Evolutionary conservation across 2,797 vertebrate genomes (phyloP), one percentile per base, ranked within the genome.

Genomic region (Anabacerthia variegaticeps): DNA sequence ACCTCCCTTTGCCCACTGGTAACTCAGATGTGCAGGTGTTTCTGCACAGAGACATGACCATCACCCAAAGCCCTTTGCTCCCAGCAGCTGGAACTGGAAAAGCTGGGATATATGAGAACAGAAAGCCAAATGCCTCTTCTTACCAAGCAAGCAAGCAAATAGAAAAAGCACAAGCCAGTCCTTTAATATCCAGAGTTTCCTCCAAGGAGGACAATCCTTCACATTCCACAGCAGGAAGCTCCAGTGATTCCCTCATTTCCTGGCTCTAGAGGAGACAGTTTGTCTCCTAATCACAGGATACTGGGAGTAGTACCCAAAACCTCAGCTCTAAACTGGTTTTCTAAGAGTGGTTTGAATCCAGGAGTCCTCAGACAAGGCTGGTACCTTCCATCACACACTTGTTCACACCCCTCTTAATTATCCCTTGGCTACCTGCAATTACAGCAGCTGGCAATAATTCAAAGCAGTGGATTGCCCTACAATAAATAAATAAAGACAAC

Each of bases 91-190:
- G 39, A 87, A 74, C 0, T 56, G 68, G 49, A 41, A 41, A 72
- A 85, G 34, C n/a, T 51, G 74, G 23, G 36, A n/a, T 46, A 14
- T 1, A 16, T 12, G 15, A 93, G 30, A 58, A 48, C 0, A 69
- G 11, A 75, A 90, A 87, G 12, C 13, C 36, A 56, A 41, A 52
- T 19, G 14, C 19, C 41, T 80, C 44, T 39, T 54, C 46, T 55
- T 5, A n/a, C n/a, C n/a, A n/a, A 71, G 11, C 5, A 30, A 92
- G 26, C 0, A 0, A 71, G 20, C 2, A 7, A 67, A 39, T 0
- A 69, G 36, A n/a, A 75, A 66, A 67, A 37, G 2, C 3, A 39
- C 14, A 8, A 7, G 16, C 15, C 20, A 74, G 39, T 28, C 27
- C 87, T n/a, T 73, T 44, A 2, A 67, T 21, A 13, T 12, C 39